A percentile compares a stretch with the other conserved stretches of the same genome.
phyloP scores from a whole-genome alignment of 1,140 invertebrate species.

The Heterodera carotae region DNA sequence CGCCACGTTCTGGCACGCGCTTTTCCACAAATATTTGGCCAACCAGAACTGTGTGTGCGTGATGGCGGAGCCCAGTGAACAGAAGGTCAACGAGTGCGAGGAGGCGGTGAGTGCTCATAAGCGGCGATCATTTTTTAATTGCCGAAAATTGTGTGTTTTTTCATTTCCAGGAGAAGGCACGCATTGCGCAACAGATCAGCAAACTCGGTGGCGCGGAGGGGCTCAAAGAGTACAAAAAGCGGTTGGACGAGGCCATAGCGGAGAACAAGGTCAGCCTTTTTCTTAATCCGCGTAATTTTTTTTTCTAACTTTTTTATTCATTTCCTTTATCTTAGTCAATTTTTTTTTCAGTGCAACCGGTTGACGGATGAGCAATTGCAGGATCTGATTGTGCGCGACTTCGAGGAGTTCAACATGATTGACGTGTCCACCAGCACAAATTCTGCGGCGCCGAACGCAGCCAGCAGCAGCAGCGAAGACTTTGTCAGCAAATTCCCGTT shows the following conservation, averaged over 20 bases:
- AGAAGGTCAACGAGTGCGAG: constrained; percentile 67
- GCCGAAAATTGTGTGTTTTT: not conserved
- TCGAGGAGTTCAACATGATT: constrained; percentile 33
- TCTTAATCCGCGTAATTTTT: not conserved
- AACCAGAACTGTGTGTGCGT: constrained; percentile 69
- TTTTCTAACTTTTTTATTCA: too few species aligned
- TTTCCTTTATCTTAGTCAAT: not conserved
- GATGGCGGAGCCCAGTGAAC: constrained; percentile 67
- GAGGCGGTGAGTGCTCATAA: constrained; percentile 27
- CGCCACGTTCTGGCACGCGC: constrained; percentile 74
- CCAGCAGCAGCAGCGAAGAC: not conserved
- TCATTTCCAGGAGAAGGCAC: constrained; percentile 64
- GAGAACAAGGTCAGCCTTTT: constrained; percentile 74
- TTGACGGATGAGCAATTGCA: constrained; percentile 29
- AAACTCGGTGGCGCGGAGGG: constrained; percentile 73
- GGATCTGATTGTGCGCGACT: constrained; percentile 38
- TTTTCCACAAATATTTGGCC: constrained; percentile 76
- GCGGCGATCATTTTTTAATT: constrained; percentile 2
- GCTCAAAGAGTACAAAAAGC: constrained; percentile 71
- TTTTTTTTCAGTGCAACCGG: not conserved
- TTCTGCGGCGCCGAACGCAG: too few species aligned
- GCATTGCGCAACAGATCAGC: constrained; percentile 73
- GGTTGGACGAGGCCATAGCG: constrained; percentile 74
- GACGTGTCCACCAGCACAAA: constrained; percentile 26
- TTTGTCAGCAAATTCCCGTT: constrained; percentile 38